Percentiles rank a stretch among this genome's conserved stretches.
Evolutionary conservation across 2,113 vertebrate species (phyloP).

Genomic region (Kryptolebias marmoratus): DNA sequence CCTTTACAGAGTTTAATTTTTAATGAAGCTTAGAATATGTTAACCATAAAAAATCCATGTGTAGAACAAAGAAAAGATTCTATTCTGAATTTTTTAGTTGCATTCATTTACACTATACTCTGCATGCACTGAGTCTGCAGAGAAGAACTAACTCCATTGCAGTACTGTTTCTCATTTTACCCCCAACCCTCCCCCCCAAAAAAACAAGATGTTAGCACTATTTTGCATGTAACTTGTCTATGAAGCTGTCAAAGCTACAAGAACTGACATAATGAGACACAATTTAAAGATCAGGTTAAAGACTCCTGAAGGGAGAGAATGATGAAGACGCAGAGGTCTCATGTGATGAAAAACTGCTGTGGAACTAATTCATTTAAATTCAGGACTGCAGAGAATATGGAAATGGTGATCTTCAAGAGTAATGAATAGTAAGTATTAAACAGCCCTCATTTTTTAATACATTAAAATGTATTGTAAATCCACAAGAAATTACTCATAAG

Average conservation of each 20-base stretch:
- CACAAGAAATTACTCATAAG: slow-evolving; percentile 25
- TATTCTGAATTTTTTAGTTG: no score
- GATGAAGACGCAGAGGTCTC: slow-evolving; percentile 29
- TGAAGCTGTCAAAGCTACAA: slow-evolving; percentile 53
- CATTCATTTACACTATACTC: no score
- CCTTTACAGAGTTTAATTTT: slow-evolving; percentile 13
- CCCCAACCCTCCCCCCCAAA: background rate
- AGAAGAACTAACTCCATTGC: slow-evolving; percentile 45
- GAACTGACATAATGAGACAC: slow-evolving; percentile 52
- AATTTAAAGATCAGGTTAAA: slow-evolving; percentile 46
- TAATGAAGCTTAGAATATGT: slow-evolving; percentile 14
- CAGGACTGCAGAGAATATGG: slow-evolving; percentile 22
- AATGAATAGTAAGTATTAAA: slow-evolving; percentile 41
- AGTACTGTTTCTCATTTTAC: slow-evolving; percentile 58
- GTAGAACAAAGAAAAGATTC: slow-evolving; percentile 25
- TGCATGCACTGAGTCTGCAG: slow-evolving; percentile 28
- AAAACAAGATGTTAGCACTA: slow-evolving; percentile 52
- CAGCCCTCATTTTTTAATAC: slow-evolving; percentile 28
- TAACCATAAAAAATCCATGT: slow-evolving; percentile 14
- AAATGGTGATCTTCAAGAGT: slow-evolving; percentile 27
- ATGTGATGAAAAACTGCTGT: slow-evolving; percentile 34
- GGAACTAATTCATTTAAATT: slow-evolving; percentile 44
- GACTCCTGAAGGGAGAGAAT: slow-evolving; percentile 13
- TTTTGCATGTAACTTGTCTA: slow-evolving; percentile 65
- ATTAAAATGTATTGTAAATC: slow-evolving; percentile 42